Conservation (phyloP, 2,797 vertebrate species). For the Malurus splendens region DNA sequence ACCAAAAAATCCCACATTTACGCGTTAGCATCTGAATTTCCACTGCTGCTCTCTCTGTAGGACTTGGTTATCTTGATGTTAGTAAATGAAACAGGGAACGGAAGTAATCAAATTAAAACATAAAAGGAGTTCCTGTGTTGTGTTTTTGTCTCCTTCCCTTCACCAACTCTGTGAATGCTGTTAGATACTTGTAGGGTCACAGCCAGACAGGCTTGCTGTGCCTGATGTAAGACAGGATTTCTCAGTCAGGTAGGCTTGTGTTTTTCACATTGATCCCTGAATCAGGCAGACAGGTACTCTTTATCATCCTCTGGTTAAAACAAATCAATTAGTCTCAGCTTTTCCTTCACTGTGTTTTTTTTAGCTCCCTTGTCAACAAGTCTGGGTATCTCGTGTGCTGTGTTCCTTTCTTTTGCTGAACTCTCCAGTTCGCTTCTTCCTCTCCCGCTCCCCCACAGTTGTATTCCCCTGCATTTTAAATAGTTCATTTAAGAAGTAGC, state of each 20-base stretch:
- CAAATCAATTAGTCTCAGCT: neutral
- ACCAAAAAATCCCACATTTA: neutral
- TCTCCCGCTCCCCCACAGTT: neutral
- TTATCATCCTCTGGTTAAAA: neutral
- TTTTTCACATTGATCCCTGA: neutral
- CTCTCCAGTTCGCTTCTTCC: neutral
- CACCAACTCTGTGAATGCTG: neutral
- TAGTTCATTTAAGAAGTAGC: slow-evolving; percentile 2
- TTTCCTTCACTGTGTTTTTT: neutral
- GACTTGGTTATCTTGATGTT: neutral
- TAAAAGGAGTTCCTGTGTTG: neutral
- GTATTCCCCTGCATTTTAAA: slow-evolving; percentile 24
- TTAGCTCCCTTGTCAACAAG: neutral
- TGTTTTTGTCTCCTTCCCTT: neutral
- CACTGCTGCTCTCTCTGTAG: neutral
- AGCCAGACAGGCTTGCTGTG: neutral
- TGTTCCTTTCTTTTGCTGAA: neutral
- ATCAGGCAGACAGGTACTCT: neutral
- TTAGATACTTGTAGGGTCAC: neutral
- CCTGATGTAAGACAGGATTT: neutral
- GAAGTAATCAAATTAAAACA: neutral
- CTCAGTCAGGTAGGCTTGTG: neutral
- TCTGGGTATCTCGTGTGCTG: neutral
- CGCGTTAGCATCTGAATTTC: neutral
- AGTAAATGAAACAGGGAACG: neutral